phyloP scores from a whole-genome alignment of 2,113 vertebrate species.

The Rhinolophus sinicus region DNA sequence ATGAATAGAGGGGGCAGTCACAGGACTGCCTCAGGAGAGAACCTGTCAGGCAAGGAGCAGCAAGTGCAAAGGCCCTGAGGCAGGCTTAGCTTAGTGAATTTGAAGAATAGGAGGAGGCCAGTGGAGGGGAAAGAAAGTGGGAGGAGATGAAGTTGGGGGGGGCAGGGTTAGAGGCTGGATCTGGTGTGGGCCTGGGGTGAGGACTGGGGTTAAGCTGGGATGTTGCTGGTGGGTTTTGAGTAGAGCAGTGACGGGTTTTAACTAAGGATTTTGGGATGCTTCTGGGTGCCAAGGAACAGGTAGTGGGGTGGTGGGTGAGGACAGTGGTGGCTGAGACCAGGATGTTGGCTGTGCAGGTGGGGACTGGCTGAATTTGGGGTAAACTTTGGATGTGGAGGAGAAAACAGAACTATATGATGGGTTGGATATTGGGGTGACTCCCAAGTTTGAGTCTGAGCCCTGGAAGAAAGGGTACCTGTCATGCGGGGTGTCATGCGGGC shows the following conservation, averaged over 20 bases:
- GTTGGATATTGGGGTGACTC: neutral
- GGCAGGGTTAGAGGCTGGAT: neutral
- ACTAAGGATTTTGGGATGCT: neutral
- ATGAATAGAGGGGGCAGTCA: too few species aligned
- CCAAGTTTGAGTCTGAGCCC: neutral
- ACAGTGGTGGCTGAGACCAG: neutral
- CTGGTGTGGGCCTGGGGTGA: neutral
- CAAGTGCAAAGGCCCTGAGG: neutral
- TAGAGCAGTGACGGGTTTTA: neutral
- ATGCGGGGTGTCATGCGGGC: too few species aligned
- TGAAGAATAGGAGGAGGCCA: neutral
- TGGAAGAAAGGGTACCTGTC: neutral
- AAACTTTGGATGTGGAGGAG: neutral
- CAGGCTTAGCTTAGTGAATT: neutral
- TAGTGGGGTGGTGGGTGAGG: neutral
- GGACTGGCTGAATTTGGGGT: neutral
- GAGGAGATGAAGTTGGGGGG: neutral
- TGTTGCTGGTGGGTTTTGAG: neutral
- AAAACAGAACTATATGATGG: neutral
- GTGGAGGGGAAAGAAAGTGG: neutral
- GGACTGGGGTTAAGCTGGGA: neutral
- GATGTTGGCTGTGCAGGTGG: neutral
- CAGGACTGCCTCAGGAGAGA: neutral
- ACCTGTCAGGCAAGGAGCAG: neutral
- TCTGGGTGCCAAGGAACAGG: neutral